These are phyloP conservation scores for Tinea trinotella DNA, from an alignment of 2,888 invertebrate genomes.

Conservation along the genomic window DNA sequence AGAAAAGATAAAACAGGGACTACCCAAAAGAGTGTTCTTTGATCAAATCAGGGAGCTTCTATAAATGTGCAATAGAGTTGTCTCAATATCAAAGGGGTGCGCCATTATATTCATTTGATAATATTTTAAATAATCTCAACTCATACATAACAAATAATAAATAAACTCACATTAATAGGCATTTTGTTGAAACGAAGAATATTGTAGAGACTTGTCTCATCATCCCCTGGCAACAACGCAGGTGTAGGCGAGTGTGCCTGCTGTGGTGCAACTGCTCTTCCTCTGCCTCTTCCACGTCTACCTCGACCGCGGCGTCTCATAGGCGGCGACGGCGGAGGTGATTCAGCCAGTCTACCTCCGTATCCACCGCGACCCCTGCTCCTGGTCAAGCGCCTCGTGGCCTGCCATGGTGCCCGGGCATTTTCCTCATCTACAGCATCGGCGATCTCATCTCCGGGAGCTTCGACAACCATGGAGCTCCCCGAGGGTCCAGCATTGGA, in stretches of 20 bases:
- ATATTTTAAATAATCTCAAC: no score
- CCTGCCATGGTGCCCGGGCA: slow-evolving; percentile 69
- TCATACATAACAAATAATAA: no score
- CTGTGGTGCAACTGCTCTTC: slow-evolving; percentile 57
- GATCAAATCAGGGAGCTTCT: no score
- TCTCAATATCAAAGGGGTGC: no score
- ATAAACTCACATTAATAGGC: slow-evolving; percentile 83
- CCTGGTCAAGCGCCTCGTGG: slow-evolving; percentile 75
- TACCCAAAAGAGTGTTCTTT: no score
- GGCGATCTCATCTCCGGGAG: slow-evolving; percentile 48
- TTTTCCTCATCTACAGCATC: slow-evolving; percentile 41
- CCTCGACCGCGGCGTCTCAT: slow-evolving; percentile 54
- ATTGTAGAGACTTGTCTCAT: slow-evolving; percentile 88
- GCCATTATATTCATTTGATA: no score
- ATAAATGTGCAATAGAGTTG: no score
- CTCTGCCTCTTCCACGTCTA: slow-evolving; percentile 51
- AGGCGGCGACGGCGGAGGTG: slow-evolving; percentile 60
- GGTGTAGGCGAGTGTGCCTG: slow-evolving; percentile 66
- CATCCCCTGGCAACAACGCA: slow-evolving; percentile 74
- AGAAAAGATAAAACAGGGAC: no score
- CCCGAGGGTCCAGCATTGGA: slow-evolving; percentile 46
- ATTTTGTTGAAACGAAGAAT: slow-evolving; percentile 87
- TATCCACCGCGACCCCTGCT: slow-evolving; percentile 72
- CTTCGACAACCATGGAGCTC: slow-evolving; percentile 45
- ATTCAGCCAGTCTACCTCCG: slow-evolving; percentile 54